A percentile compares a stretch with the other conserved stretches of the same genome.
These are phyloP conservation scores for Drosophila recens DNA, from an alignment of 2,888 invertebrate genomes.

Conservation along the genomic window DNA sequence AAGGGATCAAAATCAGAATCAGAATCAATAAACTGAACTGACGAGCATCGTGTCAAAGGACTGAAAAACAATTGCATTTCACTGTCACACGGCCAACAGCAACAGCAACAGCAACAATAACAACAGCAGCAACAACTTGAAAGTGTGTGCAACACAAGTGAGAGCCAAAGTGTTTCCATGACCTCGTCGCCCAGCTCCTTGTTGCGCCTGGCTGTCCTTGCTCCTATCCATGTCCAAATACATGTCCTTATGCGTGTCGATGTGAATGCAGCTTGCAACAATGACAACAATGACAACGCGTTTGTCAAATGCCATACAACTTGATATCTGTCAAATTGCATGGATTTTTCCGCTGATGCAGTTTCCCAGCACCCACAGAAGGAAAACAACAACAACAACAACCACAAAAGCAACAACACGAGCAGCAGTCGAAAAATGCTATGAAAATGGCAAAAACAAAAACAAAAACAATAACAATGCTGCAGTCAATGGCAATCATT, in stretches of 20 bases:
- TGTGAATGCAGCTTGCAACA: conserved; percentile 37
- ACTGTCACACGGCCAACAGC: conserved; percentile 26
- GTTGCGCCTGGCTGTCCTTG: not conserved
- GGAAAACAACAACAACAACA: conserved; percentile 1
- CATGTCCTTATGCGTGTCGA: conserved; percentile 20
- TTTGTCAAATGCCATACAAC: conserved; percentile 64
- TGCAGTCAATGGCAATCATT: conserved; percentile 51
- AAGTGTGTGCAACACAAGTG: conserved; percentile 23
- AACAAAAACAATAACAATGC: conserved; percentile 24
- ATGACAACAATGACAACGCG: conserved; percentile 42
- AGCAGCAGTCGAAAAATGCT: not conserved
- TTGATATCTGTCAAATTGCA: conserved; percentile 68
- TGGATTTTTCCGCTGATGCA: conserved; percentile 50
- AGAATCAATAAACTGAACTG: conserved; percentile 47
- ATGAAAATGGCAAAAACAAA: conserved; percentile 3
- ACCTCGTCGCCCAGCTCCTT: not conserved
- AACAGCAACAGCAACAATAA: conserved; percentile 8
- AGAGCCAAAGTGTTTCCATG: conserved; percentile 14
- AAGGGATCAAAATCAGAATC: conserved; percentile 20
- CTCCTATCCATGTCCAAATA: not conserved
- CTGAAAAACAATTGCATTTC: conserved; percentile 54
- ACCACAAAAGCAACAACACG: conserved; percentile 5
- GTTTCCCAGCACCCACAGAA: conserved; percentile 17
- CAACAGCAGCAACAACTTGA: conserved; percentile 23
- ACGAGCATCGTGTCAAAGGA: conserved; percentile 45